Evolutionary conservation across 2,797 vertebrate species (phyloP).

Genomic region (Galago senegalensis): DNA sequence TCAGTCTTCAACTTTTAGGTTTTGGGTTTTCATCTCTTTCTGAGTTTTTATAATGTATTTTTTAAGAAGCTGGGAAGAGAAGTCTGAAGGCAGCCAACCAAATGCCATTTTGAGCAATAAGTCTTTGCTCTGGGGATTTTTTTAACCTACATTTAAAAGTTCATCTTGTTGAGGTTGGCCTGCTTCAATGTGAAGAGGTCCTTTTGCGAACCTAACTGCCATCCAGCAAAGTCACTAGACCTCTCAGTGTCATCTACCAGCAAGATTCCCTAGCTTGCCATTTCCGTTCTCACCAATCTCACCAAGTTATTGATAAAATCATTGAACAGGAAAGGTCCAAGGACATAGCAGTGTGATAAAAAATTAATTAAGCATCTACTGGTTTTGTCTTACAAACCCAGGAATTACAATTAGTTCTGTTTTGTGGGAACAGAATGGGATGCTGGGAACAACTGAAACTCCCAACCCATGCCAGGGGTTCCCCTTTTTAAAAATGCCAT

Average conservation of each 20-base stretch:
- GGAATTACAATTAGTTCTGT: neutral
- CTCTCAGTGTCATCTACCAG: neutral
- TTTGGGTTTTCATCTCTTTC: conserved; percentile 56
- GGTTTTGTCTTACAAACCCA: neutral
- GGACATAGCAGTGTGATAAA: neutral
- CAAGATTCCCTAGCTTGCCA: neutral
- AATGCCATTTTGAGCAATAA: conserved; percentile 72
- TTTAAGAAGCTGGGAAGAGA: conserved; percentile 63
- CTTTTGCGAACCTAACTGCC: neutral
- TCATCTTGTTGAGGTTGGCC: conserved; percentile 50
- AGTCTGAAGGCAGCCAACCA: conserved; percentile 56
- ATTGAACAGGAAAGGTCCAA: neutral
- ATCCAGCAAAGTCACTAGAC: neutral
- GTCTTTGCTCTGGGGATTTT: conserved; percentile 65
- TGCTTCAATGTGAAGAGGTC: conserved; percentile 16
- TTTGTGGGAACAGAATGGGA: neutral
- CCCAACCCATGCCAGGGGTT: too few relatives aligned
- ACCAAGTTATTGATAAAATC: neutral
- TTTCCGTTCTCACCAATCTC: neutral
- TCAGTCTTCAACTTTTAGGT: conserved; percentile 58
- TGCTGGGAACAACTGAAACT: too few relatives aligned
- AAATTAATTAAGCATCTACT: neutral
- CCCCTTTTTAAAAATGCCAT: too few relatives aligned
- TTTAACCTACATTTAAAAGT: conserved; percentile 71
- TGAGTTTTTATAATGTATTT: conserved; percentile 53